phyloP scores from a whole-genome alignment of 2,888 invertebrate genomes.

The Cantharis nigra region DNA sequence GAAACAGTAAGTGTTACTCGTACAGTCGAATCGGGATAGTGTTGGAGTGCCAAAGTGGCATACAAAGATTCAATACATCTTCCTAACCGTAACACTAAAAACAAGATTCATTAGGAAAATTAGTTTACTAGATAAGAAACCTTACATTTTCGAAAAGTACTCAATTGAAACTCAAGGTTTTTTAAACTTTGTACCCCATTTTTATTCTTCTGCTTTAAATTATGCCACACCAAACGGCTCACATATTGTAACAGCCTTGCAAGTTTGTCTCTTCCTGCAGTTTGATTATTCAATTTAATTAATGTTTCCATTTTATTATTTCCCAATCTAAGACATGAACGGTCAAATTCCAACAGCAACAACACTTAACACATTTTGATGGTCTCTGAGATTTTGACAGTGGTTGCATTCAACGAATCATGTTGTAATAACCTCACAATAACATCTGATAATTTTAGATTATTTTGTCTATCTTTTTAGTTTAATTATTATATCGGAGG shows the following conservation, averaged over 20 bases:
- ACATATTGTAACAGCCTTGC: slow-evolving; percentile 77
- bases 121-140: slow-evolving; percentile 61
- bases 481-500: not conserved
- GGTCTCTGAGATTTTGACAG: not conserved
- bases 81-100: slow-evolving; percentile 83
- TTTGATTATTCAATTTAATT: slow-evolving; percentile 57
- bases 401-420: not conserved
- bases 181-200: slow-evolving; percentile 75
- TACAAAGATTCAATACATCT: slow-evolving; percentile 83
- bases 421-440: not conserved
- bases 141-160: slow-evolving; percentile 85
- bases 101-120: not conserved
- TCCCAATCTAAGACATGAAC: not conserved
- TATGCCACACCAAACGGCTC: slow-evolving; percentile 80
- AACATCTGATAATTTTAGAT: not conserved
- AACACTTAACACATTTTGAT: not conserved
- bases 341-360: not conserved
- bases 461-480: not conserved
- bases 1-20: slow-evolving; percentile 76
- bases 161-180: slow-evolving; percentile 79
- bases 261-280: slow-evolving; percentile 58
- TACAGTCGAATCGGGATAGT: slow-evolving; percentile 72
- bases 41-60: slow-evolving; percentile 70
- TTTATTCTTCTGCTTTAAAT: slow-evolving; percentile 67
- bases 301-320: slow-evolving; percentile 54